These are phyloP conservation scores for Tokudaia muenninki DNA, from an alignment of 2,797 vertebrate genomes.

Conservation along the genomic window DNA sequence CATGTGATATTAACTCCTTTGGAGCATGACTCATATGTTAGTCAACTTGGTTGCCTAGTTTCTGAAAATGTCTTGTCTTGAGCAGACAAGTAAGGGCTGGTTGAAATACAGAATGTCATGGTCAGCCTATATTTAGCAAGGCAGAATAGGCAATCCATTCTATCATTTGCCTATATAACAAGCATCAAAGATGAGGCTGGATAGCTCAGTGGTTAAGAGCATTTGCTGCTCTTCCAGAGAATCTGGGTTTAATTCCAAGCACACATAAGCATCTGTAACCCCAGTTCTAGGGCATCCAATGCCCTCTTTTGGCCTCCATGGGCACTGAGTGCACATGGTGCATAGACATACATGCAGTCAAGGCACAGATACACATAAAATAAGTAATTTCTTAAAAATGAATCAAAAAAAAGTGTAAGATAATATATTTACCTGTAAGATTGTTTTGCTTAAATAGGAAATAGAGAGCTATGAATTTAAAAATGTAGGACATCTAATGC, in stretches of 20 bases:
- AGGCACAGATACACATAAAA: background rate
- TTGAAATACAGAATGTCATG: background rate
- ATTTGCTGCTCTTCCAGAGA: background rate
- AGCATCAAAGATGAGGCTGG: background rate
- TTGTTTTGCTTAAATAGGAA: slow-evolving; percentile 20
- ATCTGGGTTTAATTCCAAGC: background rate
- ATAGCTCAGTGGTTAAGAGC: background rate
- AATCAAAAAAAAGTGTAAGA: background rate
- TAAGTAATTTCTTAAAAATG: background rate
- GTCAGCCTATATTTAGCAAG: background rate
- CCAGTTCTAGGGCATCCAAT: background rate
- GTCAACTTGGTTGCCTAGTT: background rate
- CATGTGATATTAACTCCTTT: background rate
- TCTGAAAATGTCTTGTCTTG: background rate
- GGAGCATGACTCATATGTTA: background rate
- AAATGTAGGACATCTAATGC: background rate
- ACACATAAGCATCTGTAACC: background rate
- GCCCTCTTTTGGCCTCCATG: background rate
- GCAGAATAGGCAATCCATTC: background rate
- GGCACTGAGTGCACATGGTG: background rate
- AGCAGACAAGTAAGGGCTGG: background rate
- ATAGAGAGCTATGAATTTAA: background rate
- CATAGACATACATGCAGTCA: background rate
- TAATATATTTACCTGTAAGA: background rate
- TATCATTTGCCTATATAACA: background rate